A percentile compares a stretch with the other conserved stretches of the same genome.
Evolutionary conservation across 2,888 invertebrate genomes (phyloP).

Genomic region (Hirtodrosophila cameraria): DNA sequence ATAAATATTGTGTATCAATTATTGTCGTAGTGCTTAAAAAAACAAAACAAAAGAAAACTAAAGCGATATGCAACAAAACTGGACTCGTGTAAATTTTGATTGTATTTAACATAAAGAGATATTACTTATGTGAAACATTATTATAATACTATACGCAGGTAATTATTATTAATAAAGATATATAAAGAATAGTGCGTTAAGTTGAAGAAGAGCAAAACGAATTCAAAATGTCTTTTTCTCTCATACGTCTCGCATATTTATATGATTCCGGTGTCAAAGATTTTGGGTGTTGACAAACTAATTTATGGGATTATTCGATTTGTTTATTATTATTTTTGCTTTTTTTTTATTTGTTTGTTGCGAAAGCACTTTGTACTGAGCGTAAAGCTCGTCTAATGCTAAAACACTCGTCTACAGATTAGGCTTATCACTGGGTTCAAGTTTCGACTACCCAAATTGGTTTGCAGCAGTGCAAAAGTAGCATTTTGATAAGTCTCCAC

Average conservation of each 20-base stretch:
- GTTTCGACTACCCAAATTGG: constrained; percentile 28
- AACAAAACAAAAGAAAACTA: constrained; percentile 24
- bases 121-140: constrained; percentile 71
- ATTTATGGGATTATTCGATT: constrained; percentile 2
- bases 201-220: constrained; percentile 71
- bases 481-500: constrained; percentile 27
- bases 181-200: constrained; percentile 76
- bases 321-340: not conserved
- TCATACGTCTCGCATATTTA: not conserved
- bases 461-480: constrained; percentile 28
- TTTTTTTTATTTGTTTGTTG: not conserved
- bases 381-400: constrained; percentile 11
- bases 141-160: constrained; percentile 65
- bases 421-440: constrained; percentile 51
- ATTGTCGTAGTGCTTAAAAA: constrained; percentile 70
- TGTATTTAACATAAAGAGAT: constrained; percentile 60
- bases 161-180: constrained; percentile 70
- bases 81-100: constrained; percentile 74
- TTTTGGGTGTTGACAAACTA: not conserved
- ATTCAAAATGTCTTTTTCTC: constrained; percentile 8
- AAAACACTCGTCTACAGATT: constrained; percentile 36
- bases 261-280: not conserved
- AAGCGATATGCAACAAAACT: constrained; percentile 28
- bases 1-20: constrained; percentile 73
- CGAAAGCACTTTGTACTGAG: constrained; percentile 36